Base-by-base conservation (phyloP, 35 echinoderm and acorn worm species). In the Ophiothrix spiculata region DNA sequence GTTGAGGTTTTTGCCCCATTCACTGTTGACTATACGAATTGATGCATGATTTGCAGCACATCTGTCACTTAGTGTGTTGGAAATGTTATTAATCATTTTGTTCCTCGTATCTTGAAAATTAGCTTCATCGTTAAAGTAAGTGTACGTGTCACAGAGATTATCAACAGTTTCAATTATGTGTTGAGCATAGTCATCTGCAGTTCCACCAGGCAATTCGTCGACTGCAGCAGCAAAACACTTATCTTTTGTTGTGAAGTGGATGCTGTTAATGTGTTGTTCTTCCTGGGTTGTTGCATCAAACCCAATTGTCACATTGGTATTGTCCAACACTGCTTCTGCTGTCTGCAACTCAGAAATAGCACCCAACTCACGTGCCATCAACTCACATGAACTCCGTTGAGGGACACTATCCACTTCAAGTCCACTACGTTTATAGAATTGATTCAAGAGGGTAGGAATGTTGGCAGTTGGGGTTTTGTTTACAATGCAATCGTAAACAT, bases 361-460 rank as follows among this genome's bases (percentile, higher is more conserved):
- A 41, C 88, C 88, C 34, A 90, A 78, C 75, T 91, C 89, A 28
- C 81, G 77, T 31, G 89, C 89, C 82, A 86, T 91, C 0, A 91
- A 36, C 76, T 91, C 82, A n/a, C 85, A 46, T 35, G 89, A 46
- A 85, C 89, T 91, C 79, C 83, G 75, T 79, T 86, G 40, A 15
- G 89, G 89, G 16, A 91, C 83, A 28, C 36, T 34, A 64, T 91
- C 89, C 37, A 86, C 35, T 34, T 69, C 39, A 32, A 63, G 40
- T 64, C 76, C 76, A 86, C 64, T 45, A 86, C 86, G 39, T n/a
- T 86, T 91, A 38, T 25, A 12, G 29, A 69, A 69, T 25, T 69
- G 60, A 4, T 28, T n/a, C 25, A 69, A 25, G 25, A 69, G 46
- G 36, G 35, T 23, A 31, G 89, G 63, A 64, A 91, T 91, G 75